phyloP scores from a whole-genome alignment of 2,888 invertebrate species.

The Protula sp. region DNA sequence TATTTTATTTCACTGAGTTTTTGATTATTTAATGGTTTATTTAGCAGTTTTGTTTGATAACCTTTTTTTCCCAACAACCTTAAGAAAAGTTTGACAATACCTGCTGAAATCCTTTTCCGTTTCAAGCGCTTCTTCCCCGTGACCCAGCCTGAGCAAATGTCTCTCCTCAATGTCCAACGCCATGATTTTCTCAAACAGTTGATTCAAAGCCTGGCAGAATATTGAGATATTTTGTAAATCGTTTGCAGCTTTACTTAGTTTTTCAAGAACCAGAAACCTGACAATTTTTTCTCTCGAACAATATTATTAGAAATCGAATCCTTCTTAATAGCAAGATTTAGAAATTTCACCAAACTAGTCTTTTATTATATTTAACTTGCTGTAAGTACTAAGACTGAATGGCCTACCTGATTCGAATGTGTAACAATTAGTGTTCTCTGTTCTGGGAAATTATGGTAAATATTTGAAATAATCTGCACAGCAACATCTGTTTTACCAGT shows the following conservation, averaged over 20 bases:
- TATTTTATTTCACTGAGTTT: too few species aligned
- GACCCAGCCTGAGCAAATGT: slow-evolving; percentile 93
- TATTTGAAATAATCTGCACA: slow-evolving; percentile 97
- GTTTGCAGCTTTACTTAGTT: neutral
- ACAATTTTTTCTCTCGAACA: neutral
- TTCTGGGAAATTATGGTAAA: slow-evolving; percentile 98
- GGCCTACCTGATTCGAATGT: slow-evolving; percentile 89
- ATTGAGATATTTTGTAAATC: too few species aligned
- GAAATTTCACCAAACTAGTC: too few species aligned
- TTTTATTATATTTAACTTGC: too few species aligned
- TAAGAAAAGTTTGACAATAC: too few species aligned
- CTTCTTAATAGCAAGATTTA: too few species aligned
- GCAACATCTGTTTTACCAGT: slow-evolving; percentile 98
- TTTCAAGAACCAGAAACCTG: neutral
- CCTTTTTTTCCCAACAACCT: too few species aligned
- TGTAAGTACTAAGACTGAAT: too few species aligned
- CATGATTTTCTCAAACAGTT: slow-evolving; percentile 98
- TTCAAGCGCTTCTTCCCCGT: slow-evolving; percentile 96
- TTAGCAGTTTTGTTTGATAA: too few species aligned
- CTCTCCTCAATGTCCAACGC: slow-evolving; percentile 95
- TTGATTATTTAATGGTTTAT: too few species aligned
- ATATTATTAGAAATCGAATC: neutral
- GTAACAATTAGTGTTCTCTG: slow-evolving; percentile 97
- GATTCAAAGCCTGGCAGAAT: slow-evolving; percentile 75
- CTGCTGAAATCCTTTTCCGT: slow-evolving; percentile 98